These are phyloP conservation scores for Myoxocephalus aenaeus DNA, from an alignment of 2,797 vertebrate species.

Conservation along the genomic window DNA sequence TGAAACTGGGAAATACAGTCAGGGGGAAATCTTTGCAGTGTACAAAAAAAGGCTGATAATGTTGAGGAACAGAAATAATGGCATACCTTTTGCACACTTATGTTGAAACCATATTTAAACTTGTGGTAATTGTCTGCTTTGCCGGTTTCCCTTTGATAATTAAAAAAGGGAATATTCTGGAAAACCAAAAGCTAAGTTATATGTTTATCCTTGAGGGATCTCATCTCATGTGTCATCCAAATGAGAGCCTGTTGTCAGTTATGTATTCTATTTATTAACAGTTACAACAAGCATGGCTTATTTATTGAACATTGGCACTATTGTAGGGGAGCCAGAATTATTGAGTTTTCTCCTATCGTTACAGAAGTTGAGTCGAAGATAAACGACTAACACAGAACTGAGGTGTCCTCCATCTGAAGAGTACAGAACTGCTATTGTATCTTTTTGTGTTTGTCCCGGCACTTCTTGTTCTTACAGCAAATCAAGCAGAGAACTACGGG, in stretches of 20 bases:
- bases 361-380: neutral
- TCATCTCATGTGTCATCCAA: no score
- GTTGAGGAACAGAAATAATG: neutral
- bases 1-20: constrained; percentile 9
- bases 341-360: neutral
- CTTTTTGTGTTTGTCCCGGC: constrained; percentile 54
- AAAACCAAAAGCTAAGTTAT: neutral
- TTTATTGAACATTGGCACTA: constrained; percentile 19
- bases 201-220: neutral
- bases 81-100: neutral
- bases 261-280: constrained; percentile 1
- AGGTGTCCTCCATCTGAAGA: constrained; percentile 5
- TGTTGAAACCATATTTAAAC: neutral
- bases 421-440: constrained; percentile 30
- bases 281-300: constrained; percentile 13
- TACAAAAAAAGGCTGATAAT: neutral
- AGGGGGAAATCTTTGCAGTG: neutral
- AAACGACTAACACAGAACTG: neutral
- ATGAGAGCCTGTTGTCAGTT: neutral
- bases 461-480: constrained; percentile 34
- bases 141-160: neutral
- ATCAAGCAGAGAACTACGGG: constrained; percentile 55
- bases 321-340: neutral
- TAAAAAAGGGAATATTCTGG: neutral
- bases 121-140: neutral